Conservation (phyloP, 37 sponge, comb jelly and placozoan genomes). For the Theonella swinhoei region DNA sequence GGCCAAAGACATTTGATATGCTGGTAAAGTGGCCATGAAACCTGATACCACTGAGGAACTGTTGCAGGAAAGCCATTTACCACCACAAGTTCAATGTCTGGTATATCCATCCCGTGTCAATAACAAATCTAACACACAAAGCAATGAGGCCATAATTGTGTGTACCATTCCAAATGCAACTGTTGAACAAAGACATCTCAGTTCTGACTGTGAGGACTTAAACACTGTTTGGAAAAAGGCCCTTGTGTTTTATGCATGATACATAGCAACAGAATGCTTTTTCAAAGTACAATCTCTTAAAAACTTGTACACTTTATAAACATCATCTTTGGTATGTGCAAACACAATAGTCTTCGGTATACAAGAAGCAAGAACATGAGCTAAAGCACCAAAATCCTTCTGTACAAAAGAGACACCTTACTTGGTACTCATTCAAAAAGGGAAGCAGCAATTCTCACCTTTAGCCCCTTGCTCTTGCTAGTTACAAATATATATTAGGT, state of each 20-base stretch:
- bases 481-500: background rate
- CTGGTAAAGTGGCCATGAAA: too few species aligned
- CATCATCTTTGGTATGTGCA: background rate
- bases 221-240: background rate
- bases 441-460: background rate
- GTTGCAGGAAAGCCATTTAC: background rate
- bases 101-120: background rate
- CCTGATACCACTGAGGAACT: background rate
- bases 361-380: background rate
- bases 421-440: too few species aligned
- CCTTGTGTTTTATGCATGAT: slow-evolving; percentile 11
- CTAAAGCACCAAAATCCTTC: background rate
- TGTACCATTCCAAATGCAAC: background rate
- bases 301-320: background rate
- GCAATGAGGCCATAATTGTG: background rate
- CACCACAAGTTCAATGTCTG: background rate
- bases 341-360: background rate
- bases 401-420: background rate
- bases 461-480: background rate
- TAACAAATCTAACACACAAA: background rate
- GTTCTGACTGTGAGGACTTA: background rate
- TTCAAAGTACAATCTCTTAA: background rate
- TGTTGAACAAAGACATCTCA: background rate
- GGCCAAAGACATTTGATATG: too few species aligned
- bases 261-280: background rate